These are phyloP conservation scores for Miniopterus natalensis DNA, from an alignment of 2,113 vertebrate genomes.

Conservation along the genomic window DNA sequence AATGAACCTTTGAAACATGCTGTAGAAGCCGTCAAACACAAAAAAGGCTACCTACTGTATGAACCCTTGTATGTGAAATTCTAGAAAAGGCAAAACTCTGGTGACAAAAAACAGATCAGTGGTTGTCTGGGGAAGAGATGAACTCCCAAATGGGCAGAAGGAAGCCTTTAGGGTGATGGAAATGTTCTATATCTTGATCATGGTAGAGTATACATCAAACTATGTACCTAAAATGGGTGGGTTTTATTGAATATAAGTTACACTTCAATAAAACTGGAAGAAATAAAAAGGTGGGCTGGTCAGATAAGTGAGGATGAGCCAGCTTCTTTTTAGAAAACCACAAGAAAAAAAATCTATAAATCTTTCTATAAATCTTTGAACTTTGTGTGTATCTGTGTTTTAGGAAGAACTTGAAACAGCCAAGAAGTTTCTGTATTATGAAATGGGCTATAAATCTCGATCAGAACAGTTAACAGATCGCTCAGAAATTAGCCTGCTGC, in stretches of 20 bases:
- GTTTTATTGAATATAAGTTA: constrained; percentile 37
- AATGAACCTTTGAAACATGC: not conserved
- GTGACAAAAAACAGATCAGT: not conserved
- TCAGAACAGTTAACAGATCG: constrained; percentile 95
- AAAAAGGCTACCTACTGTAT: not conserved
- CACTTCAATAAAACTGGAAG: not conserved
- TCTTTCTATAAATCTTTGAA: constrained; percentile 44
- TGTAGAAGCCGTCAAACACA: not conserved
- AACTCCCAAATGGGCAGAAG: not conserved
- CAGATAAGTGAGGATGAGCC: not conserved
- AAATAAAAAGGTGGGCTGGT: not conserved
- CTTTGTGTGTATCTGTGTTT: constrained; percentile 59
- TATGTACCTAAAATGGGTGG: not conserved
- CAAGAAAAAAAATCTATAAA: constrained; percentile 4
- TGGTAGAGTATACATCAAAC: not conserved
- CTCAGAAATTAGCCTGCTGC: constrained; percentile 92
- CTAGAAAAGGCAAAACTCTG: not conserved
- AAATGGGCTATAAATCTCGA: constrained; percentile 99
- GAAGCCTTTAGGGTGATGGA: not conserved
- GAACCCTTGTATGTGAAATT: not conserved
- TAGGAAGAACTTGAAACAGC: constrained; percentile 95
- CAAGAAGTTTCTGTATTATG: constrained; percentile 93
- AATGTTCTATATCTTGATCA: not conserved
- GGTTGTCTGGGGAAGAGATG: not conserved
- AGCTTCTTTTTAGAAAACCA: constrained; percentile 19